Evolutionary conservation across 1,140 invertebrate genomes (phyloP).

Genomic region (Harpegnathos saltator): DNA sequence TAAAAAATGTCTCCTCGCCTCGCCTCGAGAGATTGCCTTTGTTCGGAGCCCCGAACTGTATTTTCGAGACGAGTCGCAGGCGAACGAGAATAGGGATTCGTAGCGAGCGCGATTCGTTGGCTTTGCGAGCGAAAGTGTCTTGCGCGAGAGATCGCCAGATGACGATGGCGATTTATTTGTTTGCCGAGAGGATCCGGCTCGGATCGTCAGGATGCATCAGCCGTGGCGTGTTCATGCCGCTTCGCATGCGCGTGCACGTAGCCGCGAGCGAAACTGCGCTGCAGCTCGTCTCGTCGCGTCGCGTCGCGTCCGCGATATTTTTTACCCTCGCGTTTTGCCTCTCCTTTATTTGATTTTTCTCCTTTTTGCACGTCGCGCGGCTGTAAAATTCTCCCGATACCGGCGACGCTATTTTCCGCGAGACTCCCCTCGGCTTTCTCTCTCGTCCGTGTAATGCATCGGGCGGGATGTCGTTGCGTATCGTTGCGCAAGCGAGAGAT

Average conservation of each 20-base stretch:
- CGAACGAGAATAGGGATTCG: conserved; percentile 8
- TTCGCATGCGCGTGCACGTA: neutral
- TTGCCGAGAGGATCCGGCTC: conserved; percentile 24
- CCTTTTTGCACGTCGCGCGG: conserved; percentile 32
- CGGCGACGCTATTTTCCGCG: conserved; percentile 1
- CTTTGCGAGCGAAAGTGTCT: neutral
- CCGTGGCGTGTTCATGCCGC: neutral
- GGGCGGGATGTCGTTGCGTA: conserved; percentile 7
- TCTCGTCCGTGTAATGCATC: neutral
- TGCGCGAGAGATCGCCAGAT: conserved; percentile 13
- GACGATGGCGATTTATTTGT: conserved; percentile 50
- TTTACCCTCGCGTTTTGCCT: too few species aligned
- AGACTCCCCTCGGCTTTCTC: neutral
- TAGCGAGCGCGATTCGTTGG: neutral
- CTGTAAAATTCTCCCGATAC: conserved; percentile 33
- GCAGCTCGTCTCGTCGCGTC: too few species aligned
- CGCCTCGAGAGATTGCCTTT: too few species aligned
- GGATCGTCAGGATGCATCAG: conserved; percentile 32
- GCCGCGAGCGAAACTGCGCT: too few species aligned
- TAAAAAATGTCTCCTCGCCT: too few species aligned
- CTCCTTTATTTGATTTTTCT: too few species aligned
- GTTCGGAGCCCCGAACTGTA: too few species aligned
- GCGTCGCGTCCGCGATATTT: too few species aligned
- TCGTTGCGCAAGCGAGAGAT: conserved; percentile 29
- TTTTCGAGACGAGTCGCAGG: neutral